A percentile compares a stretch with the other conserved stretches of the same genome.
These are phyloP conservation scores for Catharus bicknelli DNA, from an alignment of 2,113 vertebrate species.

Conservation along the genomic window DNA sequence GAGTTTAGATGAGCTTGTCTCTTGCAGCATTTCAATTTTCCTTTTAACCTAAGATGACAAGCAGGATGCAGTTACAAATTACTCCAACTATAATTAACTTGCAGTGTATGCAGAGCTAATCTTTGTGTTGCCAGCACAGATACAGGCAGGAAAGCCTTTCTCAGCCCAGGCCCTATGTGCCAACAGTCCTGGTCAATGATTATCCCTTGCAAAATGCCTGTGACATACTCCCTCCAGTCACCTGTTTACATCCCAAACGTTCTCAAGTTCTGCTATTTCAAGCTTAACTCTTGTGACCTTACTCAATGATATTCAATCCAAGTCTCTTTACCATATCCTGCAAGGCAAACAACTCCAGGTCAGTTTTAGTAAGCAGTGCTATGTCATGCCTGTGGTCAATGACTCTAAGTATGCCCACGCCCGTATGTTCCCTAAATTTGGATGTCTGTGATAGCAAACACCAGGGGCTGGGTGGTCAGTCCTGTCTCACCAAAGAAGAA, in stretches of 20 bases:
- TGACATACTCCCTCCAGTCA: slow-evolving; percentile 31
- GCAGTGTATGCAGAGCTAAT: neutral
- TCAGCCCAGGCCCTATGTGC: neutral
- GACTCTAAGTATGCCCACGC: slow-evolving; percentile 49
- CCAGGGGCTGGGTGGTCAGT: neutral
- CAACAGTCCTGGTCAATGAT: slow-evolving; percentile 44
- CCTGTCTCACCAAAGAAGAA: neutral
- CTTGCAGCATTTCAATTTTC: neutral
- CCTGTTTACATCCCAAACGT: slow-evolving; percentile 46
- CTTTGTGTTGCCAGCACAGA: neutral
- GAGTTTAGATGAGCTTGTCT: neutral
- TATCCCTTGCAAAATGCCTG: slow-evolving; percentile 34
- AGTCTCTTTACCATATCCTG: slow-evolving; percentile 35
- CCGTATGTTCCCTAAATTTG: slow-evolving; percentile 35
- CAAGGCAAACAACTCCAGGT: slow-evolving; percentile 34
- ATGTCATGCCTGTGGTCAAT: slow-evolving; percentile 54
- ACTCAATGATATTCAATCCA: slow-evolving; percentile 43
- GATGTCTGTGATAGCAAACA: slow-evolving; percentile 23
- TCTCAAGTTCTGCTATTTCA: slow-evolving; percentile 66
- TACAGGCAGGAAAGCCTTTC: neutral
- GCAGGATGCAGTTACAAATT: neutral
- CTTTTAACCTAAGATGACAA: neutral
- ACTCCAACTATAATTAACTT: neutral
- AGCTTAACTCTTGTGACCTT: slow-evolving; percentile 56
- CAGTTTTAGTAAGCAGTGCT: slow-evolving; percentile 57